phyloP scores from a whole-genome alignment of 1,140 invertebrate species.

The Lordiphosa clarofinis region DNA sequence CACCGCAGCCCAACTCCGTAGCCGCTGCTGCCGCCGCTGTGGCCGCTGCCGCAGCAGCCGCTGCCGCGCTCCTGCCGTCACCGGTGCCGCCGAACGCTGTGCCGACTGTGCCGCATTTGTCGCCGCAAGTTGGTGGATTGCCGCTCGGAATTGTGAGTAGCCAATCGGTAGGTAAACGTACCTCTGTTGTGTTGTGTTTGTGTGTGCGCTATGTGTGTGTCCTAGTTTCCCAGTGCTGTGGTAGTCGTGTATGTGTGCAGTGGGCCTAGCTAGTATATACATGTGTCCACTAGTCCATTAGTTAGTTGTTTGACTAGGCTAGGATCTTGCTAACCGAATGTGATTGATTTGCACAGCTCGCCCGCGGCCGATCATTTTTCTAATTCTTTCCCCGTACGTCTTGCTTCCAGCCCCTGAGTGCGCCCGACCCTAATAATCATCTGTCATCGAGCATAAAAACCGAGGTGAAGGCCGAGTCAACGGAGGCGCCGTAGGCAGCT shows the following conservation, averaged over 20 bases:
- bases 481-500: slow-evolving; percentile 70
- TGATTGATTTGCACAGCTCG: slow-evolving; percentile 3
- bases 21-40: slow-evolving; percentile 62
- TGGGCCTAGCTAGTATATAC: slow-evolving; percentile 40
- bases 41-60: slow-evolving; percentile 57
- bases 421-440: slow-evolving; percentile 79
- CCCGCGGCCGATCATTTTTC: background rate
- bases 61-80: slow-evolving; percentile 54
- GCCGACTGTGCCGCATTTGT: slow-evolving; percentile 69
- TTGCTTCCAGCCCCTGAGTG: slow-evolving; percentile 78
- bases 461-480: slow-evolving; percentile 75
- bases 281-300: slow-evolving; percentile 15
- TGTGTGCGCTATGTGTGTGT: slow-evolving; percentile 43
- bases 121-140: slow-evolving; percentile 75
- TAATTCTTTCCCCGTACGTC: slow-evolving; percentile 44
- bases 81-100: slow-evolving; percentile 55
- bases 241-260: slow-evolving; percentile 40
- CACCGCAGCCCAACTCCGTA: slow-evolving; percentile 80
- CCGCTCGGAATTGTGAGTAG: slow-evolving; percentile 80
- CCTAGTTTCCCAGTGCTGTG: slow-evolving; percentile 25
- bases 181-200: slow-evolving; percentile 59
- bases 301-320: slow-evolving; percentile 57
- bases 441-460: slow-evolving; percentile 68
- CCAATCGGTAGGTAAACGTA: slow-evolving; percentile 79
- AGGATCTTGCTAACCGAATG: slow-evolving; percentile 36